These are phyloP conservation scores for Rhinichthys osculus DNA, from an alignment of 2,797 vertebrate genomes.

Conservation along the genomic window DNA sequence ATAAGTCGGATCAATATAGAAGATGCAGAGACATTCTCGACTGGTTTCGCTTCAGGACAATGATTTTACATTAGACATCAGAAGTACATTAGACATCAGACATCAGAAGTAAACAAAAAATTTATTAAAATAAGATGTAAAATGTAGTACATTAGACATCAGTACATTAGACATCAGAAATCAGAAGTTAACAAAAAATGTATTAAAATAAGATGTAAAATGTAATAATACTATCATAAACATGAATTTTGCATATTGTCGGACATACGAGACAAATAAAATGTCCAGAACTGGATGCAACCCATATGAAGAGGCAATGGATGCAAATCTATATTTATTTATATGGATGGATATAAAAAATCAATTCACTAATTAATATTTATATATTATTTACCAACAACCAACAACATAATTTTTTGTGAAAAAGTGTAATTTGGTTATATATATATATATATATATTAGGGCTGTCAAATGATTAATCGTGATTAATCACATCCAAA, in stretches of 20 bases:
- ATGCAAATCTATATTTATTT: neutral
- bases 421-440: too few relatives aligned
- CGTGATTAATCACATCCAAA: too few relatives aligned
- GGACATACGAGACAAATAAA: neutral
- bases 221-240: neutral
- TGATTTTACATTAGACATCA: neutral
- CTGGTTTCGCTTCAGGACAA: neutral
- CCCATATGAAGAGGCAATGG: neutral
- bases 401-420: neutral
- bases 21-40: constrained; percentile 3
- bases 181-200: neutral
- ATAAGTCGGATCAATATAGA: neutral
- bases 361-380: neutral
- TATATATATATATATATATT: too few relatives aligned
- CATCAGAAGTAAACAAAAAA: neutral
- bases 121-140: neutral
- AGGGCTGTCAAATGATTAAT: too few relatives aligned
- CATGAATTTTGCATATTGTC: neutral
- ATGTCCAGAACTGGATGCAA: neutral
- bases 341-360: neutral
- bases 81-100: too few relatives aligned
- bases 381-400: neutral
- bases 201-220: neutral
- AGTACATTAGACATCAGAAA: neutral
- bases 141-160: neutral